Percentiles rank a stretch among this genome's conserved stretches.
These are phyloP conservation scores for Sinotaia quadrata DNA, from an alignment of 2,888 invertebrate species.

Conservation along the genomic window DNA sequence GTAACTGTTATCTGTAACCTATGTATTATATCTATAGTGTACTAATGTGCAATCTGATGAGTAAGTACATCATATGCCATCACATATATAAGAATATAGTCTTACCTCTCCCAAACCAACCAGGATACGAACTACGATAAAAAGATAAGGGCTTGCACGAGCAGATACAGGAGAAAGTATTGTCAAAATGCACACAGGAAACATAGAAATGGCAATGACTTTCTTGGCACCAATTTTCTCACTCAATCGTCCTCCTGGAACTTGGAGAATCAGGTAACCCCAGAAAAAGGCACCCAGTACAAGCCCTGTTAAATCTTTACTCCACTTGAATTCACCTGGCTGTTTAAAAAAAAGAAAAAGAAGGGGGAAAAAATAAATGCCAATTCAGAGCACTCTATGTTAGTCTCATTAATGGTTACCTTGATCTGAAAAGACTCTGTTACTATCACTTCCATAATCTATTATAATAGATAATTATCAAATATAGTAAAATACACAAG, in stretches of 20 bases:
- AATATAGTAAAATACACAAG: too few species aligned
- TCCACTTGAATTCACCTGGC: constrained; percentile 52
- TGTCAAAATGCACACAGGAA: constrained; percentile 53
- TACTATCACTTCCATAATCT: too few species aligned
- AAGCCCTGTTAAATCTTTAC: constrained; percentile 50
- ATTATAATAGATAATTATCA: too few species aligned
- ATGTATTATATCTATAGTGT: too few species aligned
- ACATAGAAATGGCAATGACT: constrained; percentile 51
- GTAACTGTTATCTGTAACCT: too few species aligned
- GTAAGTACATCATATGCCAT: too few species aligned
- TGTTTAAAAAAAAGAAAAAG: constrained; percentile 31
- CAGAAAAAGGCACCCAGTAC: constrained; percentile 61
- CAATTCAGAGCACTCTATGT: too few species aligned
- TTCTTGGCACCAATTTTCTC: constrained; percentile 54
- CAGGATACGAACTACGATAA: constrained; percentile 48
- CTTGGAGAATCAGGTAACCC: constrained; percentile 61
- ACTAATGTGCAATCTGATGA: too few species aligned
- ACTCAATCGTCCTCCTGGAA: constrained; percentile 56
- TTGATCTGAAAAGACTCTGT: too few species aligned
- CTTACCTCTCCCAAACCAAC: constrained; percentile 34
- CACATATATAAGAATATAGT: too few species aligned
- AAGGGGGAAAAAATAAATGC: too few species aligned
- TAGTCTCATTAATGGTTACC: too few species aligned
- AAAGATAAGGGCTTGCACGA: constrained; percentile 50
- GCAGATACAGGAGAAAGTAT: constrained; percentile 53